These are phyloP conservation scores for Odontamblyopus rebecca DNA, from an alignment of 2,797 vertebrate species.

Conservation along the genomic window DNA sequence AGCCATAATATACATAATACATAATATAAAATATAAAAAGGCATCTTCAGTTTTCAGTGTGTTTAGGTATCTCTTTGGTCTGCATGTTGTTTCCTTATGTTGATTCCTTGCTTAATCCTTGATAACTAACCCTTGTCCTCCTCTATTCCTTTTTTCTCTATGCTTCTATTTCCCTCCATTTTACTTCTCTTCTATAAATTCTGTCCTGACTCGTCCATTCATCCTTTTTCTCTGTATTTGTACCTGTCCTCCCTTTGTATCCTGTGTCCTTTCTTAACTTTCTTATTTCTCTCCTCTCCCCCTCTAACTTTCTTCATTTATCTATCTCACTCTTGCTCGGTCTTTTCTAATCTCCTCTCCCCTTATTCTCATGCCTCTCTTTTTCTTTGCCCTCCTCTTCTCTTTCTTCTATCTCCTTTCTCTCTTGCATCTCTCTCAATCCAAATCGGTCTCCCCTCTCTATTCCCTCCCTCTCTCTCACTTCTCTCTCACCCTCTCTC, in stretches of 20 bases:
- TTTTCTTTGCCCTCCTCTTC: too few species aligned
- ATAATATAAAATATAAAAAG: too few species aligned
- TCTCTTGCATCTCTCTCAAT: background rate
- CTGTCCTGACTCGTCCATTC: too few species aligned
- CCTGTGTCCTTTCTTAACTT: too few species aligned
- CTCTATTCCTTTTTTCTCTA: background rate
- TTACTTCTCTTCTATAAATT: too few species aligned
- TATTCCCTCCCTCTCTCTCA: constrained; percentile 2
- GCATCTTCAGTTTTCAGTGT: background rate
- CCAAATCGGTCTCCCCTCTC: background rate
- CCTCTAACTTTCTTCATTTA: constrained; percentile 4
- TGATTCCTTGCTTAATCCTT: background rate
- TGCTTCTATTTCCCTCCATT: background rate
- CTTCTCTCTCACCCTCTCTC: background rate
- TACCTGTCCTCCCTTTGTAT: background rate
- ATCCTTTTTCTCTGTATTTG: background rate
- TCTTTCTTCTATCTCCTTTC: background rate
- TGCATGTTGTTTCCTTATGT: constrained; percentile 1
- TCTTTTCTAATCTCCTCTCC: background rate
- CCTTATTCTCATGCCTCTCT: background rate
- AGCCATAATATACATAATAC: too few species aligned
- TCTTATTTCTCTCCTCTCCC: background rate
- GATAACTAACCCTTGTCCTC: background rate
- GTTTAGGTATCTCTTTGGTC: background rate
- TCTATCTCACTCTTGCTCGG: background rate